These are phyloP conservation scores for Mythimna vitellina DNA, from an alignment of 2,888 invertebrate genomes.

Conservation along the genomic window DNA sequence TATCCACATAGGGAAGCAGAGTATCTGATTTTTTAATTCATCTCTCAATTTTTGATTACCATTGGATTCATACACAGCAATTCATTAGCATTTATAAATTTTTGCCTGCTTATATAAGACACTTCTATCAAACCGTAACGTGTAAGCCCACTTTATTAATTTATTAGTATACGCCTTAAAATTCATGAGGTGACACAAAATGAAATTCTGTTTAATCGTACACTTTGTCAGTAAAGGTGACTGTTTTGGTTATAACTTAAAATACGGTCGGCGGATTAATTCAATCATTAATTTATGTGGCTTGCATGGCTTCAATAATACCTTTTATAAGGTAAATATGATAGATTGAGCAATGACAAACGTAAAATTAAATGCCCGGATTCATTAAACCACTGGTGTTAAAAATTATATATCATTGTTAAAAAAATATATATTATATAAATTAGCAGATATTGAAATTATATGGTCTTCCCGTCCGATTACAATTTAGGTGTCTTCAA, in stretches of 20 bases:
- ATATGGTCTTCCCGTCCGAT: neutral
- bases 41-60: no score
- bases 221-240: constrained; percentile 38
- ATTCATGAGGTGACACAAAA: constrained; percentile 31
- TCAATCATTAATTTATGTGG: constrained; percentile 57
- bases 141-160: constrained; percentile 20
- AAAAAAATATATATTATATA: neutral
- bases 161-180: constrained; percentile 33
- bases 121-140: constrained; percentile 49
- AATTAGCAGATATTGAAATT: neutral
- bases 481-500: no score
- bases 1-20: no score
- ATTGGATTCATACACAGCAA: no score
- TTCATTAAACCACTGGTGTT: neutral
- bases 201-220: constrained; percentile 29
- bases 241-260: constrained; percentile 65
- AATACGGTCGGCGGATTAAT: constrained; percentile 73
- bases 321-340: neutral
- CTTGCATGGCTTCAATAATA: constrained; percentile 30
- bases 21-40: no score
- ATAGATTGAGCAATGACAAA: neutral
- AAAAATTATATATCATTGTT: neutral
- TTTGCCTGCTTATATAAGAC: constrained; percentile 3
- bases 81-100: neutral
- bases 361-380: neutral